Conservation (phyloP, 2,113 vertebrate species). For the Conger conger region DNA sequence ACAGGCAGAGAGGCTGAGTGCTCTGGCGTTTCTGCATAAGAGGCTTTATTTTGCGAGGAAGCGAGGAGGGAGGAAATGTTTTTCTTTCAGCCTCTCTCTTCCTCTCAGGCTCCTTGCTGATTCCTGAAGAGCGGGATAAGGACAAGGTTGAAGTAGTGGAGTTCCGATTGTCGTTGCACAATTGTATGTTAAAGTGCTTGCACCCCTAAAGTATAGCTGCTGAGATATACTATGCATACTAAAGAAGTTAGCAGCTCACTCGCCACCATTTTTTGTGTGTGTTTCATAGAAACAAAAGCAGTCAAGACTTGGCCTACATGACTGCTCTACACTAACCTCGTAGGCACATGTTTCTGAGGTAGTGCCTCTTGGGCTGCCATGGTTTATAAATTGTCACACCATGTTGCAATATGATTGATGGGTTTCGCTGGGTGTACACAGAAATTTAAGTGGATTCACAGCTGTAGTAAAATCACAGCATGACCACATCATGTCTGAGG, state of each 20-base stretch:
- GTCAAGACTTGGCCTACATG: neutral
- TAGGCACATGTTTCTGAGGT: neutral
- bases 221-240: slow-evolving; percentile 61
- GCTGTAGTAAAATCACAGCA: neutral
- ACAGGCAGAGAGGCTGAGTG: slow-evolving; percentile 32
- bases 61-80: slow-evolving; percentile 37
- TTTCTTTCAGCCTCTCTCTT: slow-evolving; percentile 40
- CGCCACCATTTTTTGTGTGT: slow-evolving; percentile 42
- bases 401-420: neutral
- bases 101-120: slow-evolving; percentile 33
- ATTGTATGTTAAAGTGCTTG: slow-evolving; percentile 61
- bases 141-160: slow-evolving; percentile 50
- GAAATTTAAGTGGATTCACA: neutral
- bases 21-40: slow-evolving; percentile 43
- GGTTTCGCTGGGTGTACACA: neutral
- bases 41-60: neutral
- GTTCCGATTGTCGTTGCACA: slow-evolving; percentile 58
- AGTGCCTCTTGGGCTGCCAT: neutral
- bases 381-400: neutral
- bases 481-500: neutral
- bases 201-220: slow-evolving; percentile 58
- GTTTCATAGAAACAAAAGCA: too few species aligned
- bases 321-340: neutral
- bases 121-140: slow-evolving; percentile 55
- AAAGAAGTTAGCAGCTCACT: slow-evolving; percentile 58